Conservation (phyloP, 1,140 invertebrate genomes). For the Condylostylus longicornis region DNA sequence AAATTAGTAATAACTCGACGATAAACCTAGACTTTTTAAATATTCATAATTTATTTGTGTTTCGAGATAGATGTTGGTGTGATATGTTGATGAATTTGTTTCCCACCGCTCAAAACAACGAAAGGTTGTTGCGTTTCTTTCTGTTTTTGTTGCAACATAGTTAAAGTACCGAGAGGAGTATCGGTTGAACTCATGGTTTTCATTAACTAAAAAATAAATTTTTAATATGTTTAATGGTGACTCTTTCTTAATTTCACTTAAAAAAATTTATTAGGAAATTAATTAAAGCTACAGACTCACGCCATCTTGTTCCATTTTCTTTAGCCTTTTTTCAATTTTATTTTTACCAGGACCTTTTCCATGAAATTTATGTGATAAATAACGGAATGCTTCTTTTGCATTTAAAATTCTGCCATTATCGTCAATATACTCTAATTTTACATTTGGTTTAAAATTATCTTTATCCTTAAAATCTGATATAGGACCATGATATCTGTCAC, state of each 20-base stretch:
- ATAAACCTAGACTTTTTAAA: background rate
- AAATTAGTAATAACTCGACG: no score
- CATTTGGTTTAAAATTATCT: constrained; percentile 80
- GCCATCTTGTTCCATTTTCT: constrained; percentile 87
- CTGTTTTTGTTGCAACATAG: constrained; percentile 90
- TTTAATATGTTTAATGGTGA: constrained; percentile 48
- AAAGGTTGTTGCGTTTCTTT: constrained; percentile 91
- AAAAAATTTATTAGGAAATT: background rate
- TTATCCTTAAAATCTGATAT: constrained; percentile 91
- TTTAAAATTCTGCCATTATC: constrained; percentile 78
- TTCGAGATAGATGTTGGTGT: constrained; percentile 26
- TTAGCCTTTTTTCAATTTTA: constrained; percentile 92
- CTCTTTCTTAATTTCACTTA: background rate
- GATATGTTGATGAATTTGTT: constrained; percentile 29
- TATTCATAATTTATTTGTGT: constrained; percentile 20
- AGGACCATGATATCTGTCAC: constrained; percentile 66
- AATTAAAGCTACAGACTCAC: constrained; percentile 33
- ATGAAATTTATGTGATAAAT: constrained; percentile 95
- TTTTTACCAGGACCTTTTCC: constrained; percentile 98
- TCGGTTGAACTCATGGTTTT: constrained; percentile 98
- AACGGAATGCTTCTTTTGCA: constrained; percentile 92
- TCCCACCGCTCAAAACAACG: constrained; percentile 84
- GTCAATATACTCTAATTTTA: constrained; percentile 96
- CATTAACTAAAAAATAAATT: constrained; percentile 59
- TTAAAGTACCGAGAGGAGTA: constrained; percentile 87